phyloP scores from a whole-genome alignment of 2,797 vertebrate species.

The Tarsius wallacei region DNA sequence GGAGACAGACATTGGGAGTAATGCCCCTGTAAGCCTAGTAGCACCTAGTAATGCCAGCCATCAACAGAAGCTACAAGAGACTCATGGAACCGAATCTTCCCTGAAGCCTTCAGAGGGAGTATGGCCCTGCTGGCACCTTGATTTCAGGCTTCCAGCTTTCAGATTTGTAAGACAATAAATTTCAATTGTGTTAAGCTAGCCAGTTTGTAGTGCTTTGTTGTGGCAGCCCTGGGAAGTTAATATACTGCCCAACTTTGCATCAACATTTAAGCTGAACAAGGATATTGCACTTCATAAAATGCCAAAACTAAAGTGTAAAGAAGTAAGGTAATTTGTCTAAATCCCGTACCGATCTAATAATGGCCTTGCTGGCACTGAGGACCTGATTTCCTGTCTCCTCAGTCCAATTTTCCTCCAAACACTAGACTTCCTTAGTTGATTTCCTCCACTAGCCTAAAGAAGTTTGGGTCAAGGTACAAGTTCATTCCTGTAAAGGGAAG shows the following conservation, averaged over 20 bases:
- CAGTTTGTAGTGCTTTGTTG: background rate
- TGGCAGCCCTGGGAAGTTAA: background rate
- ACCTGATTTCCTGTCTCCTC: background rate
- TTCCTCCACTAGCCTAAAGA: background rate
- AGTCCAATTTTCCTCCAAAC: background rate
- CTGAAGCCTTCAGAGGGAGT: background rate
- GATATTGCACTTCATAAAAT: background rate
- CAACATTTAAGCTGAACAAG: background rate
- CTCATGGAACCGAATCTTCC: background rate
- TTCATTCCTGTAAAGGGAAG: background rate
- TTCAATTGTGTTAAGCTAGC: background rate
- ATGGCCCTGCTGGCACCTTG: background rate
- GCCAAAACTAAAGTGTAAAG: background rate
- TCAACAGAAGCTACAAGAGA: background rate
- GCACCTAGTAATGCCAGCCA: background rate
- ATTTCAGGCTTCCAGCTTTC: background rate
- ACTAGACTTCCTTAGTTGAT: background rate
- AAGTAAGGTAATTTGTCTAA: background rate
- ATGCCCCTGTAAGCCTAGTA: background rate
- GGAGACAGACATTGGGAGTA: background rate
- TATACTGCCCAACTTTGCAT: background rate
- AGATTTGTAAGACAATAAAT: background rate
- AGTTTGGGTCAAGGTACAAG: background rate
- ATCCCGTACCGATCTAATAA: background rate
- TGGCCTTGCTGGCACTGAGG: background rate